phyloP scores from a whole-genome alignment of 2,888 invertebrate species.

The Tridacna gigas region DNA sequence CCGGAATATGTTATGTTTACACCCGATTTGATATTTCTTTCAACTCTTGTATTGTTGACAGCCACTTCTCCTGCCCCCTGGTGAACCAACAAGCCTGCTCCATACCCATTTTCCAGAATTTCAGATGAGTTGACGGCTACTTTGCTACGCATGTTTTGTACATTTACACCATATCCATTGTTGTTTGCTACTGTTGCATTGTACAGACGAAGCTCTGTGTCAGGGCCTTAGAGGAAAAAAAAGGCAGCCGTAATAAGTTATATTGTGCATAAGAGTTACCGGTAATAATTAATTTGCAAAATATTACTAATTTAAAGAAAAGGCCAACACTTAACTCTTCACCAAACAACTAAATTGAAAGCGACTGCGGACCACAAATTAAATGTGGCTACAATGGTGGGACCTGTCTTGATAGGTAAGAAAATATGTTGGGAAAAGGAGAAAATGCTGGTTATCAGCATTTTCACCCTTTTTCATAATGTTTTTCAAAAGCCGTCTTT shows the following conservation, averaged over 20 bases:
- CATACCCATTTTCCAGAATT: constrained; percentile 92
- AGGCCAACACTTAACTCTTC: no score
- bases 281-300: no score
- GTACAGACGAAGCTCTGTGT: constrained; percentile 88
- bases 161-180: constrained; percentile 96
- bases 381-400: no score
- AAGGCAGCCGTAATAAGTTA: no score
- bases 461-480: no score
- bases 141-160: constrained; percentile 95
- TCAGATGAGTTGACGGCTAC: constrained; percentile 93
- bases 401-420: neutral
- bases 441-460: neutral
- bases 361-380: no score
- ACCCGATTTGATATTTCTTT: constrained; percentile 91
- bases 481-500: no score
- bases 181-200: constrained; percentile 94
- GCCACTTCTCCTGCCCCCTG: constrained; percentile 97
- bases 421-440: neutral
- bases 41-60: constrained; percentile 94
- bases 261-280: no score
- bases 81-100: constrained; percentile 94
- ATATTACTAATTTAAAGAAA: no score
- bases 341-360: no score
- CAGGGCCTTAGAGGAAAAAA: constrained; percentile 62
- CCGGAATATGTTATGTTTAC: constrained; percentile 98